Evolutionary conservation across 2,888 invertebrate species (phyloP).

Genomic region (Andrena dorsata): DNA sequence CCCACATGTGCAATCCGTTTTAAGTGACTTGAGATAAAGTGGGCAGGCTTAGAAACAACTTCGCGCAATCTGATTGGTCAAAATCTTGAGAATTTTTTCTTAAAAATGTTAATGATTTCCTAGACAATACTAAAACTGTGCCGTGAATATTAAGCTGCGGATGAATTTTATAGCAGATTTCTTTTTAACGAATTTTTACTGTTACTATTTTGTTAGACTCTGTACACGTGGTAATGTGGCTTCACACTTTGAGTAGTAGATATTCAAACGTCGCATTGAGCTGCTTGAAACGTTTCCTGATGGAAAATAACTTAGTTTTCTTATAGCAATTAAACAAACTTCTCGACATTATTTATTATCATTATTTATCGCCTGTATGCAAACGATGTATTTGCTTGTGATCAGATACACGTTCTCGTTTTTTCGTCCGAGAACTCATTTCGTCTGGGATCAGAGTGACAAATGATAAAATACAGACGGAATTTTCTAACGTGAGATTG

Average conservation of each 20-base stretch:
- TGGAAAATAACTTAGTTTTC: constrained; percentile 6
- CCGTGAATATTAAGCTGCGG: too few species aligned
- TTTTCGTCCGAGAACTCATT: not conserved
- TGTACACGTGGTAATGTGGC: not conserved
- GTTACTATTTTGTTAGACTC: not conserved
- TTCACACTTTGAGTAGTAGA: not conserved
- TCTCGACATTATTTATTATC: constrained; percentile 9
- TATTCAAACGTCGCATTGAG: not conserved
- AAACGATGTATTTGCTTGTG: constrained; percentile 1
- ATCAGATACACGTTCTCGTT: not conserved
- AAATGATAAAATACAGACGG: not conserved
- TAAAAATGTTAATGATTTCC: too few species aligned
- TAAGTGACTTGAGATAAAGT: not conserved
- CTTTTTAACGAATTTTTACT: too few species aligned
- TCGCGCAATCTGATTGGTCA: too few species aligned
- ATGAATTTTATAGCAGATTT: too few species aligned
- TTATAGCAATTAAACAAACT: not conserved
- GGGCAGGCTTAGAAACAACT: not conserved
- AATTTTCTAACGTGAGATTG: not conserved
- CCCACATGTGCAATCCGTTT: not conserved
- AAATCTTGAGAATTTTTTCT: too few species aligned
- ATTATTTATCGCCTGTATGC: constrained; percentile 21
- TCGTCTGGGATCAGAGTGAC: not conserved
- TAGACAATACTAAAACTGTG: too few species aligned
- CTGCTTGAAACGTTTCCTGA: not conserved